Base-by-base conservation (phyloP, 1,140 invertebrate species). In the Mizuhopecten yessoensis region DNA sequence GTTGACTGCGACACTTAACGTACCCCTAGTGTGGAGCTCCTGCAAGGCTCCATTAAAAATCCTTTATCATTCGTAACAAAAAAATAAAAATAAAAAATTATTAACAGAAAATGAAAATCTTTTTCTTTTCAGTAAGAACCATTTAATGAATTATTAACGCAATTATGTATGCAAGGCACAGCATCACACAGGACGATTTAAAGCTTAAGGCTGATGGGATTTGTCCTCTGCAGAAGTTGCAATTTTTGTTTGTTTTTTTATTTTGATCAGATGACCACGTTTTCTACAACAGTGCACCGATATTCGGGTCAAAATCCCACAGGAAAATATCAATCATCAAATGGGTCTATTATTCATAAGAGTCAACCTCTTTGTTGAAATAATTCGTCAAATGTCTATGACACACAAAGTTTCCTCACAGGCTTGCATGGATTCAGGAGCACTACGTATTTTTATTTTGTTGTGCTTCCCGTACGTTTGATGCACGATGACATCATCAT, bases 311-410 rank as follows among this genome's bases (percentile, higher is more conserved):
- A 29, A 13, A 29, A 17, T 75, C 57, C n/a, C 5, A 29, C 23
- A 1, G n/a, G 57, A 75, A 49, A 75, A 7, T 75, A 75, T 17
- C n/a, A 75, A n/a, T 75, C n/a, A n/a, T n/a, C 11, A 29, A n/a
- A 75, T 29, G n/a, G n/a, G n/a, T 75, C 57, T 75, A 75, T 75
- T 29, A 75, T 75, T 75, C 57, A 75, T 75, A 75, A n/a, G n/a
- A n/a, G n/a, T n/a, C n/a, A n/a, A n/a, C n/a, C n/a, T n/a, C n/a
- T n/a, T n/a, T n/a, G n/a, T n/a, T n/a, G n/a, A 0, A 29, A 75
- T 75, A 75, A 9, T 75, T 75, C 29, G 5, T 57, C 15, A 3
- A 57, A 57, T n/a, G n/a, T 75, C 29, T 75, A 75, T 3, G 57
- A 75, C 57, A 29, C 23, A n/a, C 1, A 9, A 29, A n/a, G n/a